phyloP scores from a whole-genome alignment of 2,888 invertebrate species.

The Scaptomyza cyrtandrae region DNA sequence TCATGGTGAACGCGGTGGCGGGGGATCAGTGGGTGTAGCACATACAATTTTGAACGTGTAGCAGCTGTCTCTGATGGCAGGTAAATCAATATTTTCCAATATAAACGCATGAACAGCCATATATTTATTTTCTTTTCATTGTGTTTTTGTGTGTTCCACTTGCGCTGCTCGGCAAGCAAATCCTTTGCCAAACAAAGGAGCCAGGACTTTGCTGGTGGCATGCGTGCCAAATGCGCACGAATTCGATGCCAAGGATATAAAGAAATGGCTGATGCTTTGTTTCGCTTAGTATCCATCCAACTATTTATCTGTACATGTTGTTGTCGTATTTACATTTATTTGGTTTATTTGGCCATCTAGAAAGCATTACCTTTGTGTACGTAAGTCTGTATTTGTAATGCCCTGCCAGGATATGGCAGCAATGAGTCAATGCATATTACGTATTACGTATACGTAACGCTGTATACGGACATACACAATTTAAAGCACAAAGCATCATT shows the following conservation, averaged over 20 bases:
- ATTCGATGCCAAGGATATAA: slow-evolving; percentile 26
- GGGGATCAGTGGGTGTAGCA: slow-evolving; percentile 11
- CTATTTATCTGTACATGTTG: background rate
- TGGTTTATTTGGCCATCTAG: slow-evolving; percentile 46
- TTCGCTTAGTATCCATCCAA: slow-evolving; percentile 11
- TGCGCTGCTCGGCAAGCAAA: slow-evolving; percentile 35
- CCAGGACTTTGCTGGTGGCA: slow-evolving; percentile 34
- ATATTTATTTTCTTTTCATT: slow-evolving; percentile 12
- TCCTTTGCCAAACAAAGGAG: slow-evolving; percentile 59
- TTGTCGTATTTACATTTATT: slow-evolving; percentile 46
- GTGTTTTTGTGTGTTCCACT: slow-evolving; percentile 21
- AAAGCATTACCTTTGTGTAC: slow-evolving; percentile 24
- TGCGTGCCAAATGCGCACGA: slow-evolving; percentile 53
- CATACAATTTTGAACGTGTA: slow-evolving; percentile 40
- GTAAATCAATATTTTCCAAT: slow-evolving; percentile 80
- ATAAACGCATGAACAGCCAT: slow-evolving; percentile 67
- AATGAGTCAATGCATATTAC: slow-evolving; percentile 19
- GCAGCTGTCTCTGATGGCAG: slow-evolving; percentile 76
- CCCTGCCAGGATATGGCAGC: slow-evolving; percentile 22
- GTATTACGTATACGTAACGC: slow-evolving; percentile 18
- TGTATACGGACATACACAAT: background rate
- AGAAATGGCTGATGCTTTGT: slow-evolving; percentile 45
- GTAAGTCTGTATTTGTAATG: slow-evolving; percentile 20
- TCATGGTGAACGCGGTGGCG: background rate
- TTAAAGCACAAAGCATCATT: slow-evolving; percentile 33